These are phyloP conservation scores for Odobenus rosmarus DNA, from an alignment of 2,113 vertebrate species.

Conservation along the genomic window DNA sequence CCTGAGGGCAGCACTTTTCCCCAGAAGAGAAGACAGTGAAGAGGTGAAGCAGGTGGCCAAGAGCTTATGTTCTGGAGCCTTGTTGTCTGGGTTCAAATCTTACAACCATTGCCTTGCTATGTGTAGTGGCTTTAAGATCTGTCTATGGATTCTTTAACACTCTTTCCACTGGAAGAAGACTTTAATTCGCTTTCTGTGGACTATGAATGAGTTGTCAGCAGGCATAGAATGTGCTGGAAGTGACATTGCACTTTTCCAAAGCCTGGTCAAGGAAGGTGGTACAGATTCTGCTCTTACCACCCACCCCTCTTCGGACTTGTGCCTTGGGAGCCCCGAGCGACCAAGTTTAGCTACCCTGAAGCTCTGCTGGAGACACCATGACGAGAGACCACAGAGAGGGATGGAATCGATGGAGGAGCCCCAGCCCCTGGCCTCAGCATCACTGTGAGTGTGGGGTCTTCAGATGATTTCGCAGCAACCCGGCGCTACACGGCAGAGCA, in stretches of 20 bases:
- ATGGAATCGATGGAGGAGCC: fast-evolving
- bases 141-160: not conserved
- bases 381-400: not conserved
- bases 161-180: not conserved
- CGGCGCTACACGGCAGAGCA: fast-evolving
- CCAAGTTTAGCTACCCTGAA: not conserved
- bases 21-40: not conserved
- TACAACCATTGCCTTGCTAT: not conserved
- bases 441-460: fast-evolving
- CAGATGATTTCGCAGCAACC: fast-evolving
- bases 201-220: not conserved
- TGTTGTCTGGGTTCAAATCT: fast-evolving
- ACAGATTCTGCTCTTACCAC: not conserved
- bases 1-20: not conserved
- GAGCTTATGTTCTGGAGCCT: not conserved
- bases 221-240: not conserved
- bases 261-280: not conserved
- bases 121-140: not conserved
- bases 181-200: not conserved
- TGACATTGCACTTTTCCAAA: not conserved
- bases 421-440: not conserved
- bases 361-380: not conserved
- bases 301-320: not conserved
- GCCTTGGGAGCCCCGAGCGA: not conserved
- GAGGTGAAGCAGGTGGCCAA: not conserved